Conservation (phyloP, 2,797 vertebrate genomes). For the Melanotaenia maccullochi region DNA sequence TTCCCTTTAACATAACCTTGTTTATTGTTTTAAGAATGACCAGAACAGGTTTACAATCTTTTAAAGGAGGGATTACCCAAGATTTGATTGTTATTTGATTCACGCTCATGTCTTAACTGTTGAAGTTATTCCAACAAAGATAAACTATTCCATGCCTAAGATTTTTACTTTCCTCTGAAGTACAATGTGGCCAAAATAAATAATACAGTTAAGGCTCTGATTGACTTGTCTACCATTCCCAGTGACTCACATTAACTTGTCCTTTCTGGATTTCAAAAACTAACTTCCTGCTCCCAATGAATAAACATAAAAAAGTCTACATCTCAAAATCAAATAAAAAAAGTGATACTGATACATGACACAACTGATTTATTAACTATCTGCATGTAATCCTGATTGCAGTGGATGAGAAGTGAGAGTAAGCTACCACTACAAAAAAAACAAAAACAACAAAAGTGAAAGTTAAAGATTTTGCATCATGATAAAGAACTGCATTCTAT, state of each 20-base stretch:
- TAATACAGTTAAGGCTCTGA: slow-evolving; percentile 14
- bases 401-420: background rate
- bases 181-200: slow-evolving; percentile 6
- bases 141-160: slow-evolving; percentile 37
- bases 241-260: slow-evolving; percentile 41
- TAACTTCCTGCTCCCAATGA: slow-evolving; percentile 4
- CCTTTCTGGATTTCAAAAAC: background rate
- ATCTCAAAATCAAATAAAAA: too few relatives aligned
- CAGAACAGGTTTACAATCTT: background rate
- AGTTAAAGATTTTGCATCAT: background rate
- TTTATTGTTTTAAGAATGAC: background rate
- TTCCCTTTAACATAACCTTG: slow-evolving; percentile 2
- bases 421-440: background rate
- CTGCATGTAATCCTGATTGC: slow-evolving; percentile 6
- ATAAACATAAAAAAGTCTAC: background rate
- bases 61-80: slow-evolving; percentile 9
- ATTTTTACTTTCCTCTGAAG: slow-evolving; percentile 15
- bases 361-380: background rate
- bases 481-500: slow-evolving; percentile 11
- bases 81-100: slow-evolving; percentile 8
- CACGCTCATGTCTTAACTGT: slow-evolving; percentile 29
- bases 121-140: slow-evolving; percentile 22
- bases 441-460: background rate
- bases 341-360: too few relatives aligned
- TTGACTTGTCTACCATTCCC: slow-evolving; percentile 29